These are phyloP conservation scores for Sterna hirundo DNA, from an alignment of 2,113 vertebrate genomes.

Conservation along the genomic window DNA sequence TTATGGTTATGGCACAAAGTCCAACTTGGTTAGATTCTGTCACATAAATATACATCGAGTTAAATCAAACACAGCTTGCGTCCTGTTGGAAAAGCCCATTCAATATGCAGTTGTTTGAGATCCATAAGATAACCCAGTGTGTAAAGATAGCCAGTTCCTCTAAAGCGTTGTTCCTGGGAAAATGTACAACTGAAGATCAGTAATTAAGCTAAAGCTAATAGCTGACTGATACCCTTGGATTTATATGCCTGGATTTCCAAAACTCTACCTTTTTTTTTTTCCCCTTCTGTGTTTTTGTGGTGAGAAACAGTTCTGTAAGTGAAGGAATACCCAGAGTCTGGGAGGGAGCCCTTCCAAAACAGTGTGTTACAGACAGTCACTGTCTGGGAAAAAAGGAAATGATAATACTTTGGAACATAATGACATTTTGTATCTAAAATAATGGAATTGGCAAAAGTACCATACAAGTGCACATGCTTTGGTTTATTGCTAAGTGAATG, in stretches of 20 bases:
- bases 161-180: neutral
- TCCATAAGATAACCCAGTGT: neutral
- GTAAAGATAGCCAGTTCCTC: neutral
- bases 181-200: neutral
- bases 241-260: neutral
- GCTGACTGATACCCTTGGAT: neutral
- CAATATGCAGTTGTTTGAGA: conserved; percentile 6
- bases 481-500: conserved; percentile 47
- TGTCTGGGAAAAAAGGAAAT: conserved; percentile 61
- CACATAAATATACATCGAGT: conserved; percentile 28
- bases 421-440: conserved; percentile 67
- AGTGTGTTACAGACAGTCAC: conserved; percentile 9
- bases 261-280: neutral
- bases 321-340: conserved; percentile 36
- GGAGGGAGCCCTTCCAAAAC: conserved; percentile 36
- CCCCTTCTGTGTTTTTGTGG: neutral
- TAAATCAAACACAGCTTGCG: conserved; percentile 49
- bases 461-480: conserved; percentile 11
- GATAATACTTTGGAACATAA: conserved; percentile 55
- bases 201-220: conserved; percentile 39
- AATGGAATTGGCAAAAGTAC: conserved; percentile 53
- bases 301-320: conserved; percentile 46
- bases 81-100: conserved; percentile 21
- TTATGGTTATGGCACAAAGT: conserved; percentile 20
- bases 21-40: conserved; percentile 11